A percentile compares a stretch with the other conserved stretches of the same genome.
Evolutionary conservation across 2,888 invertebrate genomes (phyloP).

Genomic region (Sphaeridia pumilis): DNA sequence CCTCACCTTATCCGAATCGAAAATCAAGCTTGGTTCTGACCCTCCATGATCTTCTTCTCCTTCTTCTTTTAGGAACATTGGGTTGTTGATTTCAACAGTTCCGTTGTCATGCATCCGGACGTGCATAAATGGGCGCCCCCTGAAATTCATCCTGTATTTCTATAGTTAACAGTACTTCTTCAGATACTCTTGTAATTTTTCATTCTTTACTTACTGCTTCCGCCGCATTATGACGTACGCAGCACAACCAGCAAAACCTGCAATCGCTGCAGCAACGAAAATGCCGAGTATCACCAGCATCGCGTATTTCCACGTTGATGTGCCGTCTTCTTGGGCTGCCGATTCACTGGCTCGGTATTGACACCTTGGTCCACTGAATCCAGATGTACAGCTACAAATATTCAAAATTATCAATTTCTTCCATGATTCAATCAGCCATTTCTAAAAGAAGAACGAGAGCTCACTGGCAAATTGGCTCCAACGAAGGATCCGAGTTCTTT

Average conservation of each 20-base stretch:
- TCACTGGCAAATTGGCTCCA: conserved; percentile 41
- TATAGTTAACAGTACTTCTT: not conserved
- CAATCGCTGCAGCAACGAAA: conserved; percentile 34
- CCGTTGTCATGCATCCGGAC: conserved; percentile 64
- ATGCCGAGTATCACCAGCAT: conserved; percentile 34
- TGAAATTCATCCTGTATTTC: conserved; percentile 40
- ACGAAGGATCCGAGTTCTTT: conserved; percentile 39
- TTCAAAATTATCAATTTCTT: conserved; percentile 16
- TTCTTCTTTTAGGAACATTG: conserved; percentile 65
- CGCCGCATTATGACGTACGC: conserved; percentile 35
- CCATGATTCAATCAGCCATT: no score
- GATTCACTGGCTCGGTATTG: conserved; percentile 11
- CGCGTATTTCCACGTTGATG: conserved; percentile 33
- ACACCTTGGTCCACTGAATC: conserved; percentile 37
- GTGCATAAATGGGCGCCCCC: conserved; percentile 60
- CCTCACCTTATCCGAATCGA: conserved; percentile 51
- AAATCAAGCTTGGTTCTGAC: conserved; percentile 43
- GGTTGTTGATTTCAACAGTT: conserved; percentile 67
- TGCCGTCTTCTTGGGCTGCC: conserved; percentile 8
- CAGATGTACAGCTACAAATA: conserved; percentile 39
- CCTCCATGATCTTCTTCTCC: conserved; percentile 42
- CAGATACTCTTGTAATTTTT: not conserved
- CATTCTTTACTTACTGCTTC: conserved; percentile 30
- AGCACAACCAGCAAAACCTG: conserved; percentile 33
- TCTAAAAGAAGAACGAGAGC: conserved; percentile 31